Conservation (phyloP, 2,797 vertebrate genomes). For the Coluber constrictor region DNA sequence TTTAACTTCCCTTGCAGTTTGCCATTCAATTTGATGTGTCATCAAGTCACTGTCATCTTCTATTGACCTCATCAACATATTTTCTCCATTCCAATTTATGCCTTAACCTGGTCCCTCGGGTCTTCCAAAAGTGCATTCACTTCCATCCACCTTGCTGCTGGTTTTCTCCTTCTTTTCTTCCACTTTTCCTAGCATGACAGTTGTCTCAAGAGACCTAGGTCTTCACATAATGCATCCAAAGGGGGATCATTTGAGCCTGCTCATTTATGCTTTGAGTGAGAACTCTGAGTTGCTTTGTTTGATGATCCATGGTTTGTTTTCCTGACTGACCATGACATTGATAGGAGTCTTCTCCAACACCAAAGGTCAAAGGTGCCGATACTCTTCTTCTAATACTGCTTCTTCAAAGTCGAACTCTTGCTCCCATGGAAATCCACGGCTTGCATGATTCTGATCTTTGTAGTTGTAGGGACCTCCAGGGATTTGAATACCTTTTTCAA, state of each 20-base stretch:
- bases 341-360: neutral
- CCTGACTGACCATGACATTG: neutral
- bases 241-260: neutral
- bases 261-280: neutral
- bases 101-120: neutral
- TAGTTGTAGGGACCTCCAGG: neutral
- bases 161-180: neutral
- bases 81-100: neutral
- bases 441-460: neutral
- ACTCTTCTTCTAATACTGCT: neutral
- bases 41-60: neutral
- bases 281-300: neutral
- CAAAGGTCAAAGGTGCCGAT: neutral
- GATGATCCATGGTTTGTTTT: neutral
- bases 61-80: neutral
- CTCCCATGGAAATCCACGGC: neutral
- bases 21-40: neutral
- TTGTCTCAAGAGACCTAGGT: neutral
- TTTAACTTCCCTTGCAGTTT: neutral
- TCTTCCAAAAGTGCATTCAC: neutral
- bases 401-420: neutral
- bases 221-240: neutral
- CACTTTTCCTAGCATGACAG: neutral
- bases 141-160: neutral
- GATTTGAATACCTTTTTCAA: neutral